Evolutionary conservation across 2,797 vertebrate genomes (phyloP), one percentile per base, ranked within the genome.

Genomic region (Urocyon cinereoargenteus): DNA sequence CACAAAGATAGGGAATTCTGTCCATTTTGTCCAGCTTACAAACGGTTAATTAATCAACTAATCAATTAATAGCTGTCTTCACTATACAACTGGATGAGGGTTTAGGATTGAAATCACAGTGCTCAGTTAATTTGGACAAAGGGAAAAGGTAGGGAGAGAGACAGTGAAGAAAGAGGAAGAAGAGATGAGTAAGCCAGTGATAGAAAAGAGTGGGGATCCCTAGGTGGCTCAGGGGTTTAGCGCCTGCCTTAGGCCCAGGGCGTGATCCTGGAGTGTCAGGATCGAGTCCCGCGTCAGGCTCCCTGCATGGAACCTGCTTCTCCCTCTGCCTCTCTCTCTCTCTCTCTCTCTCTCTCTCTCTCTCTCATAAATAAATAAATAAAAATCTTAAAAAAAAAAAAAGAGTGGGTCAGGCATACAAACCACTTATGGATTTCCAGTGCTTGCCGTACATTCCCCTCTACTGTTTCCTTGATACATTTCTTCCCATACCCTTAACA

Each of bases 31-130:
- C 79, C 22, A 64, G 16, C 40, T 83, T 31, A 81, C 31, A 91
- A 89, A 66, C 19, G 53, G 4, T 89, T 94, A 85, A 1, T 34
- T 51, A 93, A 49, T 83, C 40, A 45, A 45, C 40, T 36, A 89
- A 84, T 68, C 34, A 82, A 92, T 89, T 18, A 66, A n/a, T 70
- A 11, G 55, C 55, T 64, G 2, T 57, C 21, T 68, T 96, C 21
- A 81, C 19, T 31, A 79, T 6, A 90, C 18, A 66, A n/a, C 1
- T 53, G 31, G 19, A 1, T 77, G 5, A 81, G 40, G 13, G 7
- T 19, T 95, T 57, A 55, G 18, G 55, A 68, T 79, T 64, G 40
- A 92, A 96, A 94, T 83, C 62, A 97, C 6, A 85, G 13, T 11
- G 11, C 1, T 66, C n/a, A 31, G 10, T 6, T 12, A 45, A 55